Base-by-base conservation (phyloP, 1,140 invertebrate species). In the Formica selysi region DNA sequence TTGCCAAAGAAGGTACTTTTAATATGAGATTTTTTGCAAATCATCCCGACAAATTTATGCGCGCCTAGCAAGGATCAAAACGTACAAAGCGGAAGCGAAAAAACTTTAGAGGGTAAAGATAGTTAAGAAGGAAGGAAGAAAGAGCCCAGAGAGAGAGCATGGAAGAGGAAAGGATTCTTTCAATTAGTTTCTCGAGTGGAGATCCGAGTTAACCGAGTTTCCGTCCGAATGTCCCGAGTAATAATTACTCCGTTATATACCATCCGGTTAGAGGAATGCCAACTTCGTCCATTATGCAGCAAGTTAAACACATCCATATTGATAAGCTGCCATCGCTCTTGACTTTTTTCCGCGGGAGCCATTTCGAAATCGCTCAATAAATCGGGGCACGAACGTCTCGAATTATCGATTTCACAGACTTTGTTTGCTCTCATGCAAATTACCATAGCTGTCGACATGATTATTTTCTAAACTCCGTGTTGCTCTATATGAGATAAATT, bases 241-340 rank as follows among this genome's bases (percentile, higher is more conserved):
- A 89, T 88, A 84, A 89, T 89, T 88, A 88, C 65, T 51, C 81
- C 76, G 79, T 85, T 86, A 88, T 51, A 51, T 88, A 78, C 29
- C 68, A 74, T 32, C 74, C 36, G 38, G 85, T 16, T 44, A 61
- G 80, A 81, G 48, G 79, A 76, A 73, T 54, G 84, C 68, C 79
- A 70, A 74, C 61, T 73, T 88, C 74, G 65, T 92, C 89, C 90
- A 92, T 92, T 92, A 92, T 92, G 87, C 91, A 92, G 87, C 87
- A 62, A 91, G 90, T 90, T 91, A 89, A 92, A 91, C 88, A 86
- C 88, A 92, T 92, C 85, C 89, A 92, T 92, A 92, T 92, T 91
- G 87, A 92, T 92, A 89, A 91, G 86, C 67, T 65, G 13, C 70
- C 29, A 83, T 83, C 79, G 44, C 79, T 74, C 86, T 84, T 87